Conservation (phyloP, 2,113 vertebrate genomes). For the Mastomys coucha region DNA sequence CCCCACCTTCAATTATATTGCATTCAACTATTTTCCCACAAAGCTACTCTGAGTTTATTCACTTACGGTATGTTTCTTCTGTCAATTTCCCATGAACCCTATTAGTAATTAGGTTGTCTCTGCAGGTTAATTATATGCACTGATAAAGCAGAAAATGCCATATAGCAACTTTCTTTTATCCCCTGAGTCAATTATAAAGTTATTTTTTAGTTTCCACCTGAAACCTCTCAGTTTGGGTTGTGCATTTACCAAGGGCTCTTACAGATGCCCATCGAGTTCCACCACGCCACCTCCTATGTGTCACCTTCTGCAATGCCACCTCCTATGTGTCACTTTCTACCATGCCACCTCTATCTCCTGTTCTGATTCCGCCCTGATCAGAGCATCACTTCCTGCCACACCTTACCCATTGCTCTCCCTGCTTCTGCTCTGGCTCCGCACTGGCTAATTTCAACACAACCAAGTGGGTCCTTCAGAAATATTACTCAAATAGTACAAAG, state of each 20-base stretch:
- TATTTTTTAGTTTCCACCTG: neutral
- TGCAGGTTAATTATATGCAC: neutral
- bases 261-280: neutral
- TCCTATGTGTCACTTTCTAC: no score
- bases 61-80: neutral
- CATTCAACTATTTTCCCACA: neutral
- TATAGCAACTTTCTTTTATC: neutral
- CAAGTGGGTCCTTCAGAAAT: neutral
- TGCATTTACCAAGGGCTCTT: neutral
- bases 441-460: neutral
- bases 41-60: neutral
- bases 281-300: neutral
- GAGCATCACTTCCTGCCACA: neutral
- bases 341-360: neutral
- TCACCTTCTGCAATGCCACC: no score
- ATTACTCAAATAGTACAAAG: neutral
- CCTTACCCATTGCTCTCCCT: neutral
- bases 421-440: neutral
- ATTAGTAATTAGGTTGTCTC: neutral
- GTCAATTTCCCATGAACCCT: neutral
- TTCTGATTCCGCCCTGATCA: neutral
- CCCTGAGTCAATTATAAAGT: neutral
- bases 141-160: neutral
- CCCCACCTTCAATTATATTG: neutral
- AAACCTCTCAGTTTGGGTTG: neutral